A percentile compares a stretch with the other conserved stretches of the same genome.
Evolutionary conservation across 2,797 vertebrate species (phyloP).

Genomic region (Protonibea diacanthus): DNA sequence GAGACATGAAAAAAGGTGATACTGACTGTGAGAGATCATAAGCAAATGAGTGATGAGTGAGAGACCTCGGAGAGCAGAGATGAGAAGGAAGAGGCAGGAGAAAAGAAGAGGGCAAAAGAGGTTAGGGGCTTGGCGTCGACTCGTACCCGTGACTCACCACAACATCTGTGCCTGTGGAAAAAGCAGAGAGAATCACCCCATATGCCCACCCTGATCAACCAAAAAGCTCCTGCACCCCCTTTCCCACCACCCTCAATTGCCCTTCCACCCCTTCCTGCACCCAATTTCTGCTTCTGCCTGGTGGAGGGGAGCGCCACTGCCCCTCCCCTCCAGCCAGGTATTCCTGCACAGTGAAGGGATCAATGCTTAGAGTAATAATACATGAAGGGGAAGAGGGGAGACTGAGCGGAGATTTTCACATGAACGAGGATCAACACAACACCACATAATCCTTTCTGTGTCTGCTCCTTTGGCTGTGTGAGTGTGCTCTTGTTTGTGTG

Average conservation of each 20-base stretch:
- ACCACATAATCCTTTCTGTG: conserved; percentile 57
- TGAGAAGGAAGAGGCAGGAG: conserved; percentile 32
- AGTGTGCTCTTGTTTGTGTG: conserved; percentile 46
- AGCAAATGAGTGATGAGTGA: conserved; percentile 32
- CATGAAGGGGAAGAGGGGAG: conserved; percentile 76
- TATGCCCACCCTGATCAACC: conserved; percentile 38
- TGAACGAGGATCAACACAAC: conserved; percentile 74
- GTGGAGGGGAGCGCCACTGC: conserved; percentile 53
- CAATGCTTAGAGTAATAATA: conserved; percentile 79
- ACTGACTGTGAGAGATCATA: conserved; percentile 51
- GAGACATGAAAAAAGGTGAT: conserved; percentile 46
- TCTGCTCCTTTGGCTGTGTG: conserved; percentile 60
- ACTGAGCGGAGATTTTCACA: conserved; percentile 86
- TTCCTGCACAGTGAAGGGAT: conserved; percentile 81
- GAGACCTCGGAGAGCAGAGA: conserved; percentile 42
- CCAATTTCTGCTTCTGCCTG: conserved; percentile 54
- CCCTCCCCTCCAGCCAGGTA: conserved; percentile 76
- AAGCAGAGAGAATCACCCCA: conserved; percentile 82
- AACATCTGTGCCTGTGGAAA: conserved; percentile 76
- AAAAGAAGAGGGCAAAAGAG: conserved; percentile 49
- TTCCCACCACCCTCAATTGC: conserved; percentile 45
- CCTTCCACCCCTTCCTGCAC: conserved; percentile 43
- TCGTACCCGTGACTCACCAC: conserved; percentile 35
- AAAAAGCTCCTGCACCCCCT: conserved; percentile 37
- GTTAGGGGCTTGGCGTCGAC: conserved; percentile 55